Evolutionary conservation across 2,797 vertebrate genomes (phyloP).

Genomic region (Uromys caudimaculatus): DNA sequence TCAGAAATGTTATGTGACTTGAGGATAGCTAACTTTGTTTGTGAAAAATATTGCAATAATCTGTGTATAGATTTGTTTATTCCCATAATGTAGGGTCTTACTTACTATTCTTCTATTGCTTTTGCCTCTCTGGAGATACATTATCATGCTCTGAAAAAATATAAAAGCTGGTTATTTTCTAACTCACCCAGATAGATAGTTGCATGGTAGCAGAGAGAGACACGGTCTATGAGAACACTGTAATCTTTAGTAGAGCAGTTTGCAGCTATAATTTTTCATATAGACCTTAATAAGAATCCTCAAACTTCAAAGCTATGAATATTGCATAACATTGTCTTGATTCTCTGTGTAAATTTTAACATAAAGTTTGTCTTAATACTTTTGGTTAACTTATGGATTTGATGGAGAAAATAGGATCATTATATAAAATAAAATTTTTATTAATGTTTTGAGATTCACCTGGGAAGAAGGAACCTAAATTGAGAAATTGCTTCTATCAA

Average conservation of each 20-base stretch:
- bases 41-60: neutral
- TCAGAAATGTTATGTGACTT: neutral
- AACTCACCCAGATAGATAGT: neutral
- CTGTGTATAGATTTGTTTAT: neutral
- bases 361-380: conserved; percentile 8
- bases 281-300: neutral
- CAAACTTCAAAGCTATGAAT: neutral
- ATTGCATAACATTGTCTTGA: neutral
- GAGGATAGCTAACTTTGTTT: neutral
- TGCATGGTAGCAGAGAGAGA: neutral
- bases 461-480: neutral
- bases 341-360: neutral
- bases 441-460: neutral
- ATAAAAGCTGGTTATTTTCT: neutral
- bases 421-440: neutral
- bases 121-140: neutral
- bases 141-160: neutral
- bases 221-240: neutral
- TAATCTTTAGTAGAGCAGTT: neutral
- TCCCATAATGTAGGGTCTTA: neutral
- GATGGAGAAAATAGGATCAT: neutral
- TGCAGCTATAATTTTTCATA: neutral
- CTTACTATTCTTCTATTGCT: neutral
- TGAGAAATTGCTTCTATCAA: neutral
- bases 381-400: conserved; percentile 1